These are phyloP conservation scores for Dicyrtomina minuta DNA, from an alignment of 2,888 invertebrate species.

Conservation along the genomic window DNA sequence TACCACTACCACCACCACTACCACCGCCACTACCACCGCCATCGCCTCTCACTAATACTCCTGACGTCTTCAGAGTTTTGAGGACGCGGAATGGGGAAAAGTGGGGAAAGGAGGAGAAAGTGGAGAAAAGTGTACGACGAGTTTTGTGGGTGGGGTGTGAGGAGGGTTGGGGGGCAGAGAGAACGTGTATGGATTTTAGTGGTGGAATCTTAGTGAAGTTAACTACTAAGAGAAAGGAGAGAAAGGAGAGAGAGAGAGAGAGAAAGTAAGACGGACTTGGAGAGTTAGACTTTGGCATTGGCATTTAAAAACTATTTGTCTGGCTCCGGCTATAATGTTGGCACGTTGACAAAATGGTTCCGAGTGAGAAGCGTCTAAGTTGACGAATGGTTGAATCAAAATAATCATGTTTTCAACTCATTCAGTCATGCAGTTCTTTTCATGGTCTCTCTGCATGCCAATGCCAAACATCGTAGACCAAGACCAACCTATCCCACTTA, in stretches of 20 bases:
- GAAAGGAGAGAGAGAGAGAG: slow-evolving; percentile 5
- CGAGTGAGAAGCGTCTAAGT: neutral
- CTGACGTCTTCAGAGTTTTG: too few species aligned
- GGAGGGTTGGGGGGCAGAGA: too few species aligned
- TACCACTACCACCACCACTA: too few species aligned
- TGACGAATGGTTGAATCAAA: slow-evolving; percentile 1
- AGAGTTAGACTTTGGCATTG: slow-evolving; percentile 16
- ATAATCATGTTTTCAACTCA: neutral
- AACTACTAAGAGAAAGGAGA: neutral
- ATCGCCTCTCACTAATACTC: too few species aligned
- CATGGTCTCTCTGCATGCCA: too few species aligned
- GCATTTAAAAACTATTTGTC: slow-evolving; percentile 22
- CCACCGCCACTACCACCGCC: too few species aligned
- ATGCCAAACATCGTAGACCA: neutral
- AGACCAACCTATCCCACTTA: neutral
- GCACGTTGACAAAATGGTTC: slow-evolving; percentile 15
- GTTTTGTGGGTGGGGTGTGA: too few species aligned
- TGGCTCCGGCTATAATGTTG: slow-evolving; percentile 2
- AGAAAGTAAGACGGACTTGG: neutral
- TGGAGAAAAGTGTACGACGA: too few species aligned
- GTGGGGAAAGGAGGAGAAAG: neutral
- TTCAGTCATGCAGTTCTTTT: too few species aligned
- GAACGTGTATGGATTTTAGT: too few species aligned
- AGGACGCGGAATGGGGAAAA: neutral
- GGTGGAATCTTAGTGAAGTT: neutral